Conservation (phyloP, 2,888 invertebrate genomes). For the Erebia epiphron region DNA sequence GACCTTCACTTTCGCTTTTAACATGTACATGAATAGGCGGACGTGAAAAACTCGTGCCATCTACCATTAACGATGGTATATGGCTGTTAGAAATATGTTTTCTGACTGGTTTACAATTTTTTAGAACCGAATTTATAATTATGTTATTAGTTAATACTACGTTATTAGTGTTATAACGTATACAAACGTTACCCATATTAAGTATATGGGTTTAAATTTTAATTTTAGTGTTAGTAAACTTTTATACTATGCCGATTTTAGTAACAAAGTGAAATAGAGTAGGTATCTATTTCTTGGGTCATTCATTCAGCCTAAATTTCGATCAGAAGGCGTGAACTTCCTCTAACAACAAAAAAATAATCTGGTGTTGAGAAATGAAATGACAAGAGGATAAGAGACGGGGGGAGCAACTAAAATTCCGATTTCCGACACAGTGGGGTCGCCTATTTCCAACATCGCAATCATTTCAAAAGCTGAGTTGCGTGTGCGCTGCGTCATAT, state of each 20-base stretch:
- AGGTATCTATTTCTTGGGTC: background rate
- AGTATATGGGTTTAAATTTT: background rate
- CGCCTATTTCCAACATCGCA: conserved; percentile 8
- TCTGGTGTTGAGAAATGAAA: background rate
- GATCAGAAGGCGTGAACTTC: background rate
- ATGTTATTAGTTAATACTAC: too few species aligned
- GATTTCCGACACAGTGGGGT: conserved; percentile 6
- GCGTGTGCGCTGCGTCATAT: conserved; percentile 16
- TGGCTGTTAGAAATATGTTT: conserved; percentile 16
- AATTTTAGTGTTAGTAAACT: too few species aligned
- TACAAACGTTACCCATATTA: too few species aligned
- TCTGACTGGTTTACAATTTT: background rate
- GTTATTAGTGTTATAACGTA: too few species aligned
- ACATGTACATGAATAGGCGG: conserved; percentile 35
- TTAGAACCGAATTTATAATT: background rate
- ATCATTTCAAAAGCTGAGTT: conserved; percentile 17
- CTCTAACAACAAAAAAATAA: background rate
- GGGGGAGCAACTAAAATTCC: background rate
- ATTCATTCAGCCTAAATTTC: background rate
- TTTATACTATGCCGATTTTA: too few species aligned
- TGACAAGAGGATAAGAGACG: background rate
- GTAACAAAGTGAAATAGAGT: too few species aligned
- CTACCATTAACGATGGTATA: conserved; percentile 10
- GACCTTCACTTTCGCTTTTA: conserved; percentile 61
- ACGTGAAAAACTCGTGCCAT: conserved; percentile 26